Evolutionary conservation across 2,888 invertebrate genomes (phyloP).

Genomic region (Ommatoiulus sabulosus): DNA sequence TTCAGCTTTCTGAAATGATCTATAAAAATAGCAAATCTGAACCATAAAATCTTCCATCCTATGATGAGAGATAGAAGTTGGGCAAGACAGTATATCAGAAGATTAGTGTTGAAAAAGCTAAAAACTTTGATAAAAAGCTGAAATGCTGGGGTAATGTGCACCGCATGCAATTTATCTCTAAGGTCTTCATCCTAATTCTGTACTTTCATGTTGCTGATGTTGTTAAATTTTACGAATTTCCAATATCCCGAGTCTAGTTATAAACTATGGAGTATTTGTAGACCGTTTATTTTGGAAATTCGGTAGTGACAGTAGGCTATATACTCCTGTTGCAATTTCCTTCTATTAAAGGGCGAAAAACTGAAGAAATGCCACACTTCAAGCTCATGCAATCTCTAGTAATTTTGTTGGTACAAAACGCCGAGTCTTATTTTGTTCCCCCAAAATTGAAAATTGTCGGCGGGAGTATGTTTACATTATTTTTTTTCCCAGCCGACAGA

Average conservation of each 20-base stretch:
- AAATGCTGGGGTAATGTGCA: neutral
- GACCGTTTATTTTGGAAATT: neutral
- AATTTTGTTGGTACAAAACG: no score
- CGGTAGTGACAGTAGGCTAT: no score
- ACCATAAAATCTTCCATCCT: neutral
- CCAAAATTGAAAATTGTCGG: no score
- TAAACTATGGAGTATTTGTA: neutral
- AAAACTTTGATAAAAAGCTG: constrained; percentile 11
- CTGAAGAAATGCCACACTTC: no score
- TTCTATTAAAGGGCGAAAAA: no score
- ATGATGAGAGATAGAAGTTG: neutral
- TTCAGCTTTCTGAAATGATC: constrained; percentile 29
- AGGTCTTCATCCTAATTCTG: constrained; percentile 6
- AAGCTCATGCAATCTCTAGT: no score
- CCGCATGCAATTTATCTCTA: constrained; percentile 14
- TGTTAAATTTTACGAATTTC: constrained; percentile 17
- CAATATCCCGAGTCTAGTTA: neutral
- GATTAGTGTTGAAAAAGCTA: constrained; percentile 25
- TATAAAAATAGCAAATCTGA: constrained; percentile 36
- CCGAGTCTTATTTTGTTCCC: no score
- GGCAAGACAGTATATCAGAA: neutral
- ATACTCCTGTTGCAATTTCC: no score
- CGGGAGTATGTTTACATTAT: no score
- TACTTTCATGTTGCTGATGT: constrained; percentile 12
- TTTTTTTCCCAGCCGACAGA: no score